Conservation (phyloP, 2,113 vertebrate genomes). For the Ardeotis arabs region DNA sequence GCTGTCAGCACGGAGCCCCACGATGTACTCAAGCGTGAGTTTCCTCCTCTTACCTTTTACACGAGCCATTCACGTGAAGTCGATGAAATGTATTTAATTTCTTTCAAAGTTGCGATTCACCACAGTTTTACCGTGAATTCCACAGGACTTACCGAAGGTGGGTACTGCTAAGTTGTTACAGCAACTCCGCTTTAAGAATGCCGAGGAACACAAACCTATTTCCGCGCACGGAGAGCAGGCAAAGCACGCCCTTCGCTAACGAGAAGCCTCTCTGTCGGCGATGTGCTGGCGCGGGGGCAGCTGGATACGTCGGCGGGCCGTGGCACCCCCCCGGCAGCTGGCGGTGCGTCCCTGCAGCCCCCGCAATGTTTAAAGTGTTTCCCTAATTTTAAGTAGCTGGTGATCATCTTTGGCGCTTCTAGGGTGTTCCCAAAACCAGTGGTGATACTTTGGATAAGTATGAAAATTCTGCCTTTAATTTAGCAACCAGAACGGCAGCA, state of each 20-base stretch:
- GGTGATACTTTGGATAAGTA: neutral
- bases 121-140: neutral
- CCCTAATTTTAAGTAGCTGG: neutral
- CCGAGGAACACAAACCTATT: neutral
- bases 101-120: neutral
- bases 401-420: neutral
- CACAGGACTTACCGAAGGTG: neutral
- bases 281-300: no score
- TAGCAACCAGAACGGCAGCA: neutral
- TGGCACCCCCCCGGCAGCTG: no score
- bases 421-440: neutral
- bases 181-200: no score
- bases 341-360: no score
- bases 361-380: neutral
- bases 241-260: neutral
- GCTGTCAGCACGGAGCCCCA: rapidly evolving
- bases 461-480: neutral
- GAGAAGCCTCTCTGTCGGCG: neutral
- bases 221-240: neutral
- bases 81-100: rapidly evolving
- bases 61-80: neutral
- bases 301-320: no score
- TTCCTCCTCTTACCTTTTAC: neutral
- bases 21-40: rapidly evolving
- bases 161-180: neutral